Percentiles rank a stretch among this genome's conserved stretches.
Conservation (phyloP, 2,888 invertebrate species). For the Latrodectus hesperus region DNA sequence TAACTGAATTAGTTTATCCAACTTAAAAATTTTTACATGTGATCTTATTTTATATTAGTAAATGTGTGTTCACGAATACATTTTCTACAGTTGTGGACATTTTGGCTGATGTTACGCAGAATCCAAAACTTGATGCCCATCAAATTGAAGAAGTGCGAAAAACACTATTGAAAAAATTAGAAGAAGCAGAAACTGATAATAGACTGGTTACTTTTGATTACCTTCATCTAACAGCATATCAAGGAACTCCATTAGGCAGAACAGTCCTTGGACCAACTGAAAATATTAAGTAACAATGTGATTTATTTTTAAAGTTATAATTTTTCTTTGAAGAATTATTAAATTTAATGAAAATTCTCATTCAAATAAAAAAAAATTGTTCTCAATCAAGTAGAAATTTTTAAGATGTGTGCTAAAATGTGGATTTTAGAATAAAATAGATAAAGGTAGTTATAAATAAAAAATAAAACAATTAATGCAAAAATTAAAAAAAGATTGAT, state of each 20-base stretch:
- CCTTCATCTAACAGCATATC: slow-evolving; percentile 93
- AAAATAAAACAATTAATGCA: too few relatives aligned
- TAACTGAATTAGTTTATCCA: too few relatives aligned
- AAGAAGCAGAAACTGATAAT: slow-evolving; percentile 93
- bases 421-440: too few relatives aligned
- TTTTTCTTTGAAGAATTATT: not conserved
- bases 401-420: too few relatives aligned
- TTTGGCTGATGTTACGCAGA: slow-evolving; percentile 95
- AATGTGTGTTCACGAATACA: not conserved
- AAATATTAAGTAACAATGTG: slow-evolving; percentile 83
- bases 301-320: not conserved
- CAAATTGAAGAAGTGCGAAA: slow-evolving; percentile 94
- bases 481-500: too few relatives aligned
- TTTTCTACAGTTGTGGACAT: slow-evolving; percentile 85
- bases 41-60: too few relatives aligned
- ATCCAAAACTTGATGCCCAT: slow-evolving; percentile 89
- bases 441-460: too few relatives aligned
- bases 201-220: slow-evolving; percentile 99
- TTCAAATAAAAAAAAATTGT: too few relatives aligned
- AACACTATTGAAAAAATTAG: slow-evolving; percentile 98
- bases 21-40: too few relatives aligned
- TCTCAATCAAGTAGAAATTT: too few relatives aligned
- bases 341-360: not conserved
- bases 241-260: slow-evolving; percentile 92
- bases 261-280: slow-evolving; percentile 96